phyloP scores from a whole-genome alignment of 92 coral and sea anemone species.

The Epizoanthus rinbou region DNA sequence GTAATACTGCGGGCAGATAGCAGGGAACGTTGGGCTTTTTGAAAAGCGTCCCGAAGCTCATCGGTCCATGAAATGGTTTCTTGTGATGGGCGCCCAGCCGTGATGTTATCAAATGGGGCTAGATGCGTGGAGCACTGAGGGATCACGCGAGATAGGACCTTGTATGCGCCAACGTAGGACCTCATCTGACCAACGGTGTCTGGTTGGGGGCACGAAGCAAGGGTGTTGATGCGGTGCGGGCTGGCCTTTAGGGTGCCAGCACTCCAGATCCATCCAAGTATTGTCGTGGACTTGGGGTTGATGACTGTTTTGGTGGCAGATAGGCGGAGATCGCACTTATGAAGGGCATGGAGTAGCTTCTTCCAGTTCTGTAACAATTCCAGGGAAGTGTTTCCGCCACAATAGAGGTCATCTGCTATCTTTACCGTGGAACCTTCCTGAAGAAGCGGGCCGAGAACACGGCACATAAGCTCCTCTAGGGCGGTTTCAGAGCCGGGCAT shows the following conservation, averaged over 20 bases:
- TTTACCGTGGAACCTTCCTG: conserved; percentile 39
- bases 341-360: conserved; percentile 62
- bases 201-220: conserved; percentile 54
- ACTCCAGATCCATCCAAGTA: conserved; percentile 67
- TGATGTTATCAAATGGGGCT: conserved; percentile 6
- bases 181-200: conserved; percentile 29
- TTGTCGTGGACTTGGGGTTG: conserved; percentile 53
- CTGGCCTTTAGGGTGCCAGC: conserved; percentile 59
- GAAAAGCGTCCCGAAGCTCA: background rate
- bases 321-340: conserved; percentile 66
- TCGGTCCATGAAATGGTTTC: conserved; percentile 10
- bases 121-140: background rate
- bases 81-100: conserved; percentile 1
- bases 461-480: conserved; percentile 48
- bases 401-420: conserved; percentile 68
- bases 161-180: conserved; percentile 34
- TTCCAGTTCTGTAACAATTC: conserved; percentile 73
- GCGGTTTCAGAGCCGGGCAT: background rate
- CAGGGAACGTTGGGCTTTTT: conserved; percentile 29
- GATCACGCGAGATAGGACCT: conserved; percentile 39
- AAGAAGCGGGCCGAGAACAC: conserved; percentile 42
- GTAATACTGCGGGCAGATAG: conserved; percentile 30
- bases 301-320: conserved; percentile 62
- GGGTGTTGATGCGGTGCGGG: conserved; percentile 60
- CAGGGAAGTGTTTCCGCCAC: conserved; percentile 70